A percentile compares a stretch with the other conserved stretches of the same genome.
phyloP scores from a whole-genome alignment of 2,113 vertebrate species.

The Coptodon bakossiorum region DNA sequence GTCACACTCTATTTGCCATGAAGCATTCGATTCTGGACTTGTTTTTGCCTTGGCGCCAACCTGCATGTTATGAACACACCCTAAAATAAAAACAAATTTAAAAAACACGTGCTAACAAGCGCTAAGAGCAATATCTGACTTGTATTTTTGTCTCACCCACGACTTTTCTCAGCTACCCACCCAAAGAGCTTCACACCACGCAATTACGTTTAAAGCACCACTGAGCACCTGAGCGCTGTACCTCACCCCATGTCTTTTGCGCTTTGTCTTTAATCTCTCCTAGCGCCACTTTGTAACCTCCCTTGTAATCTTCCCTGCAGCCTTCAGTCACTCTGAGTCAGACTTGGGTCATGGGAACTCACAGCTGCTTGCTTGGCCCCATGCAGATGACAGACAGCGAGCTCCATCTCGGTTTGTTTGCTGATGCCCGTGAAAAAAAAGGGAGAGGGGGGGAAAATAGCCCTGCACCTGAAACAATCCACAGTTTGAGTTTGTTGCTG shows the following conservation, averaged over 20 bases:
- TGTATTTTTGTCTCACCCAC: background rate
- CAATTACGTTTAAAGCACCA: background rate
- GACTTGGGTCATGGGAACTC: conserved; percentile 57
- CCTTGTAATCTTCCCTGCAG: conserved; percentile 33
- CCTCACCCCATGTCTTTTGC: background rate
- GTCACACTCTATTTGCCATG: background rate
- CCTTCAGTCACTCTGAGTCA: conserved; percentile 18
- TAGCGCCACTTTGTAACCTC: background rate
- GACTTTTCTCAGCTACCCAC: background rate
- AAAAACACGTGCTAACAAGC: background rate
- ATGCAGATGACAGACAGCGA: conserved; percentile 21
- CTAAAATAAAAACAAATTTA: background rate
- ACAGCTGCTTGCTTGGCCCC: conserved; percentile 43
- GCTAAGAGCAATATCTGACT: background rate
- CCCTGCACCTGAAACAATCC: conserved; percentile 56
- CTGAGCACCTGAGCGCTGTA: background rate
- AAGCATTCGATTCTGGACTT: background rate
- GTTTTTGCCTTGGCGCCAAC: background rate
- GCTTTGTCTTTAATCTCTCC: conserved; percentile 14
- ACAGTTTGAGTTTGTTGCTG: conserved; percentile 9
- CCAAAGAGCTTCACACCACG: background rate
- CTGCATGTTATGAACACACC: background rate
- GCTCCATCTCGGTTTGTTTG: conserved; percentile 33
- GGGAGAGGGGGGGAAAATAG: background rate
- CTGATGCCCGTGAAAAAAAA: conserved; percentile 18